Base-by-base conservation (phyloP, 2,797 vertebrate species). In the Sparus aurata region DNA sequence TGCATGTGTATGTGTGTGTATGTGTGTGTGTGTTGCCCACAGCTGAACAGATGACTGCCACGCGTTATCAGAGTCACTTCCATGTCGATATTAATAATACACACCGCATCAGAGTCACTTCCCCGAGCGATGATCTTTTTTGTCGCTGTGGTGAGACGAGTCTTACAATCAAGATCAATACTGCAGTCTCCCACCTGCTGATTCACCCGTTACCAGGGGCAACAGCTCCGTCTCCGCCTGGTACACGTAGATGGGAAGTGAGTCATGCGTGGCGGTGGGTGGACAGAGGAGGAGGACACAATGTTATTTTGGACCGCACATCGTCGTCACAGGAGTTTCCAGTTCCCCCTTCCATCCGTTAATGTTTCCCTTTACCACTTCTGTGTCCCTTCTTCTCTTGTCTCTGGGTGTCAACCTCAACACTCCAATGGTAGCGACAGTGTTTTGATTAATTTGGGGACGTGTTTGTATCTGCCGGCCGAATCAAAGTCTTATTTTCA, bases 181-280 rank as follows among this genome's bases (percentile, higher is more conserved):
- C 58, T 69, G 45, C 43, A 2, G 25, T 69, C 77, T 75, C 84
- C 75, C 72, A 78, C 79, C 80, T 80, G 82, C 90, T 84, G 82
- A 87, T 77, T 93, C 91, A 85, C 75, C 54, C 3, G 85, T 94
- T 92, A 60, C 95, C 88, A 88, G 15, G 30, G 74, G 87, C 63
- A 87, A 95, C 85, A 27, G 84, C 70, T 55, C 59, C 3, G 66
- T 82, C 75, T 82, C 47, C 12, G 60, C 81, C 82, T 68, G 52
- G 38, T 77, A 61, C 55, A 73, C 54, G 54, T 78, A 67, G 73
- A 88, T 53, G 64, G 77, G 75, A 85, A 80, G 79, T 94, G 93
- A 94, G 83, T 95, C 94, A 95, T 72, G 61, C 3, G 3, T 16
- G 25, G 50, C 45, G 49, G 82, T 79, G 83, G 84, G 80, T n/a